Percentiles rank a stretch among this genome's conserved stretches.
Evolutionary conservation across 2,888 invertebrate genomes (phyloP).

Genomic region (Acanthoscelides obtectus): DNA sequence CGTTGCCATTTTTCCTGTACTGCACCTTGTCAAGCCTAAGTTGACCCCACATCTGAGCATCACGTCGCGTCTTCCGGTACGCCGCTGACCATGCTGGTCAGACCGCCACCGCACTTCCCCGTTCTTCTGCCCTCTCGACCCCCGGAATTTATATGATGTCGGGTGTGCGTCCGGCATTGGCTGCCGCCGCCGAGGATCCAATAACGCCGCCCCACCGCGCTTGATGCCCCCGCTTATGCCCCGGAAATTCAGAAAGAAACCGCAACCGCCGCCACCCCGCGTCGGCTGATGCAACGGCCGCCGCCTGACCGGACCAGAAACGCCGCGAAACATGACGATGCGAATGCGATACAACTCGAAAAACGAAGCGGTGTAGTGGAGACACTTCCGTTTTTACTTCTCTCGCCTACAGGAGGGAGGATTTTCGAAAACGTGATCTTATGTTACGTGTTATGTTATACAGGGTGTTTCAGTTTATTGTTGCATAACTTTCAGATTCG

Average conservation of each 20-base stretch:
- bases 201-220: slow-evolving; percentile 30
- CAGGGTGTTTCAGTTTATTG: no score
- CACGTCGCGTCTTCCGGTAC: slow-evolving; percentile 29
- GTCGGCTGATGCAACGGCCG: slow-evolving; percentile 18
- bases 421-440: no score
- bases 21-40: no score
- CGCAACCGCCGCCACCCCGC: slow-evolving; percentile 38
- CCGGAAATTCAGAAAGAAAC: slow-evolving; percentile 42
- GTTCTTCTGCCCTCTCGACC: slow-evolving; percentile 7
- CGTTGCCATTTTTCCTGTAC: no score
- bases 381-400: no score
- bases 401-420: no score
- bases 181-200: slow-evolving; percentile 41
- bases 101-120: slow-evolving; percentile 23
- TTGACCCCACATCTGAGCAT: no score
- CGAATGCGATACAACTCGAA: slow-evolving; percentile 21
- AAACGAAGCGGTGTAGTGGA: background rate
- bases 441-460: no score
- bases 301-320: background rate
- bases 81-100: slow-evolving; percentile 29
- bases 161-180: slow-evolving; percentile 43
- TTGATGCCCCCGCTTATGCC: slow-evolving; percentile 42
- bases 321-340: slow-evolving; percentile 46
- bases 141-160: slow-evolving; percentile 48
- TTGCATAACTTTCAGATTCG: no score